A percentile compares a stretch with the other conserved stretches of the same genome.
These are phyloP conservation scores for Tromatobia lineatoria DNA, from an alignment of 2,888 invertebrate genomes.

Conservation along the genomic window DNA sequence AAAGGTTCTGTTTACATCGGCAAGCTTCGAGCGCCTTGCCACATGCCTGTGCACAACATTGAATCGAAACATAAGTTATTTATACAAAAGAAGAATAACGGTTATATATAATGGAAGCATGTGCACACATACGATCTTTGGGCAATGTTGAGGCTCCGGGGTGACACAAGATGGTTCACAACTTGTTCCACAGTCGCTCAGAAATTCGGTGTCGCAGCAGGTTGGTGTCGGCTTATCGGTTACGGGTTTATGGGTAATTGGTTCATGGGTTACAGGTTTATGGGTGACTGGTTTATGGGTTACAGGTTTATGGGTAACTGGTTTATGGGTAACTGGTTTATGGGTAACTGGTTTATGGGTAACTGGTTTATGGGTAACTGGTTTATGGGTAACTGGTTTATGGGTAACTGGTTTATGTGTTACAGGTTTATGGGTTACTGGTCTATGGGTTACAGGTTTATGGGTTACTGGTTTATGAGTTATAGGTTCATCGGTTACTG, in stretches of 20 bases:
- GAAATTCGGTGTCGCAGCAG: slow-evolving; percentile 46
- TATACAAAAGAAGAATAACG: background rate
- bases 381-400: no score
- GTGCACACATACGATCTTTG: background rate
- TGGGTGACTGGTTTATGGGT: no score
- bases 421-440: background rate
- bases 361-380: no score
- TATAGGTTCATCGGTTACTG: background rate
- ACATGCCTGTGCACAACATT: background rate
- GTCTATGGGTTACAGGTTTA: background rate
- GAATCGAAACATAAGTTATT: background rate
- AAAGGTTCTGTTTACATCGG: slow-evolving; percentile 26
- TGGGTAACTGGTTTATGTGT: background rate
- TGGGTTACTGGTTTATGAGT: no score
- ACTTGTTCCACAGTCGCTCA: slow-evolving; percentile 41
- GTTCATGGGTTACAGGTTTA: no score
- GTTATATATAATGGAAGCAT: background rate
- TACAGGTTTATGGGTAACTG: no score
- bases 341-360: no score
- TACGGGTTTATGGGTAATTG: background rate
- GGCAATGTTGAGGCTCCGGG: background rate
- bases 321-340: no score
- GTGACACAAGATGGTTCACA: slow-evolving; percentile 59
- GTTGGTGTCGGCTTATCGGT: background rate
- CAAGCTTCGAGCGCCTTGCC: background rate